Percentiles rank a stretch among this genome's conserved stretches.
Evolutionary conservation across 2,797 vertebrate genomes (phyloP).

Genomic region (Leptoclinus maculatus): DNA sequence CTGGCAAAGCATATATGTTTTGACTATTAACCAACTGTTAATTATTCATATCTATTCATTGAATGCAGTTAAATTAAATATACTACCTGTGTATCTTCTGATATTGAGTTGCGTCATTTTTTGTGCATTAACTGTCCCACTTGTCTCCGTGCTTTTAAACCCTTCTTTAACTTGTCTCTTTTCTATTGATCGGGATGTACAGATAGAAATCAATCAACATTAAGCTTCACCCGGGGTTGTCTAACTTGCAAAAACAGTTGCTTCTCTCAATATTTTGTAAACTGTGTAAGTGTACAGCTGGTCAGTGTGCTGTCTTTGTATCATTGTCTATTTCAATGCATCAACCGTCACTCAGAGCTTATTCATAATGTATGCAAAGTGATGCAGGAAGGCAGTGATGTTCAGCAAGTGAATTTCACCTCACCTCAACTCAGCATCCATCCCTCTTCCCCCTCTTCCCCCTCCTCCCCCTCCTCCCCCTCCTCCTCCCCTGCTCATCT

Average conservation of each 20-base stretch:
- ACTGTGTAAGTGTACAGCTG: conserved; percentile 14
- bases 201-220: conserved; percentile 48
- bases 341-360: conserved; percentile 54
- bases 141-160: conserved; percentile 28
- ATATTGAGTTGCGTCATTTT: conserved; percentile 30
- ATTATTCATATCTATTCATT: conserved; percentile 35
- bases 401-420: conserved; percentile 63
- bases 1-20: conserved; percentile 15
- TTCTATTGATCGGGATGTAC: conserved; percentile 39
- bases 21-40: conserved; percentile 21
- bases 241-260: conserved; percentile 27
- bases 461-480: background rate
- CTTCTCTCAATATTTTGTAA: conserved; percentile 45
- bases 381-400: conserved; percentile 60
- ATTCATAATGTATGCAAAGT: conserved; percentile 73
- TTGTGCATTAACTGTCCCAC: conserved; percentile 21
- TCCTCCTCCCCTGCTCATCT: conserved; percentile 31
- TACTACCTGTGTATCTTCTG: conserved; percentile 5
- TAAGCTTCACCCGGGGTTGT: conserved; percentile 8
- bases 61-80: conserved; percentile 23
- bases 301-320: conserved; percentile 7
- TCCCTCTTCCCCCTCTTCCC: background rate
- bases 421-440: conserved; percentile 60
- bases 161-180: conserved; percentile 37
- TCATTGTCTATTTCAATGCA: conserved; percentile 54